A percentile compares a stretch with the other conserved stretches of the same genome.
Evolutionary conservation across 2,797 vertebrate genomes (phyloP).

Genomic region (Myotis planiceps): DNA sequence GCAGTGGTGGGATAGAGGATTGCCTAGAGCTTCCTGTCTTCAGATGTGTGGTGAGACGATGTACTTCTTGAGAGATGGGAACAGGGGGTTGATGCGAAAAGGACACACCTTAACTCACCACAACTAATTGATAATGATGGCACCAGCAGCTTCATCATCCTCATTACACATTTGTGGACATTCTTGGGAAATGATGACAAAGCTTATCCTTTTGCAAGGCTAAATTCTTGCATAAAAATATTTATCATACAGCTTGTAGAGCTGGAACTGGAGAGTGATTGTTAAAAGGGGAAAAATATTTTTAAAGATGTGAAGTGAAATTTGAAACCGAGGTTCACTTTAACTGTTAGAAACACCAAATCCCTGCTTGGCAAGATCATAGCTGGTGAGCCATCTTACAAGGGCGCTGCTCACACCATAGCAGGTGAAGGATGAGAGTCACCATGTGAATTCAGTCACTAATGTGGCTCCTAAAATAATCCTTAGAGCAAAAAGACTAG

Average conservation of each 20-base stretch:
- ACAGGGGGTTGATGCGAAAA: neutral
- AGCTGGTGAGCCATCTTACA: neutral
- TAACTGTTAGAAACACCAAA: neutral
- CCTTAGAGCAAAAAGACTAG: neutral
- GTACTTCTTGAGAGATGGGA: neutral
- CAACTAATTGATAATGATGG: neutral
- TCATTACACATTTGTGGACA: neutral
- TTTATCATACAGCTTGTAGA: neutral
- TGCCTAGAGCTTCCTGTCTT: neutral
- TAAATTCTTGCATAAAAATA: neutral
- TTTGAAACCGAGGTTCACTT: neutral
- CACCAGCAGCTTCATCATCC: neutral
- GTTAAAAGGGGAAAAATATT: neutral
- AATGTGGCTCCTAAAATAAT: constrained; percentile 28
- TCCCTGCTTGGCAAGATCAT: neutral
- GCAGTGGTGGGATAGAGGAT: neutral
- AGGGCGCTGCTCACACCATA: constrained; percentile 42
- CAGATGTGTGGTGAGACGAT: neutral
- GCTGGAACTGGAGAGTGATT: neutral
- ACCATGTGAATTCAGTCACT: constrained; percentile 50
- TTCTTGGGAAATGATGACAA: neutral
- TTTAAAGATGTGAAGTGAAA: neutral
- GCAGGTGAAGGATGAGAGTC: constrained; percentile 36
- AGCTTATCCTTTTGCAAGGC: neutral
- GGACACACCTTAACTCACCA: neutral